Evolutionary conservation across 2,888 invertebrate species (phyloP).

Genomic region (Ethmia dodecea): DNA sequence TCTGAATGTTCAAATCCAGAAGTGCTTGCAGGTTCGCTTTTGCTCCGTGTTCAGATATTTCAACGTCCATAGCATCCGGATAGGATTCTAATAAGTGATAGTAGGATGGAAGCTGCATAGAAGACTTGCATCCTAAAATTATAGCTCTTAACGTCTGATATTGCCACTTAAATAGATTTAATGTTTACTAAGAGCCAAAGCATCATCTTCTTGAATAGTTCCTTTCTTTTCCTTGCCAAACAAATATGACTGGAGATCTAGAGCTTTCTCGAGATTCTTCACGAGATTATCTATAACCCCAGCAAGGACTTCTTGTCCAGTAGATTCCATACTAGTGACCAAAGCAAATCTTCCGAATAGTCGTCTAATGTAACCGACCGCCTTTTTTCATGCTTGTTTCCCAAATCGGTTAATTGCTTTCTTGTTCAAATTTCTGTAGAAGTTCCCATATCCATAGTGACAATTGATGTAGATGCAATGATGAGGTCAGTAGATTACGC

Average conservation of each 20-base stretch:
- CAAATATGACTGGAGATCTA: not conserved
- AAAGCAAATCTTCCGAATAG: constrained; percentile 2
- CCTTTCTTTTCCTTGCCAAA: not conserved
- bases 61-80: not conserved
- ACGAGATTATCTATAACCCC: constrained; percentile 1
- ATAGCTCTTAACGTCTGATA: not conserved
- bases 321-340: not conserved
- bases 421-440: not conserved
- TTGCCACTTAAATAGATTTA: constrained; percentile 4
- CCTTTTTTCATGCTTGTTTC: constrained; percentile 4
- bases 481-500: not conserved
- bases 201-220: not conserved
- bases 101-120: constrained; percentile 2
- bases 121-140: not conserved
- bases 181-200: constrained; percentile 2
- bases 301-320: not conserved
- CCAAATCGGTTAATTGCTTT: constrained; percentile 1
- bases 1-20: constrained; percentile 1
- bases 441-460: not conserved
- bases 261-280: not conserved
- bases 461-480: not conserved
- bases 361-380: not conserved
- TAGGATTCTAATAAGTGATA: constrained; percentile 2
- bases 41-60: constrained; percentile 5
- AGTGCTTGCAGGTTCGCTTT: constrained; percentile 4